Conservation (phyloP, 2,888 invertebrate species). For the Pseudococcus jackbeardsleyi region DNA sequence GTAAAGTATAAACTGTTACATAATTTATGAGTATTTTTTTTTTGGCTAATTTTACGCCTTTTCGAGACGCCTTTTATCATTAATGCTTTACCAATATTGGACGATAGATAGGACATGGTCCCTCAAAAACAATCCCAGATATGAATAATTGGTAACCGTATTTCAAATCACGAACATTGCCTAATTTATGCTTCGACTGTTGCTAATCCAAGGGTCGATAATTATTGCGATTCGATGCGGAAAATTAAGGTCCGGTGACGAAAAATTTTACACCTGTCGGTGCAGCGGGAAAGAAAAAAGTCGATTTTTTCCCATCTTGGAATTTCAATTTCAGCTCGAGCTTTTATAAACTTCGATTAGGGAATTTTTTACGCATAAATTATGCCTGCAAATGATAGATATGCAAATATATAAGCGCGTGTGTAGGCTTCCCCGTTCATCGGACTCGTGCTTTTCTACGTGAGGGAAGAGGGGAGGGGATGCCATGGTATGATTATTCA, state of each 20-base stretch:
- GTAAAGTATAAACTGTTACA: background rate
- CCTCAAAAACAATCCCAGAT: background rate
- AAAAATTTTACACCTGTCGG: background rate
- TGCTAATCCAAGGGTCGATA: background rate
- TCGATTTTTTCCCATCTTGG: background rate
- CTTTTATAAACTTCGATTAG: background rate
- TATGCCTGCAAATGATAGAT: background rate
- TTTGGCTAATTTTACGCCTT: background rate
- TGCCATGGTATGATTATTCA: background rate
- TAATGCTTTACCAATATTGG: background rate
- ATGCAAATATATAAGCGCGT: background rate
- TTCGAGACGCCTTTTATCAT: background rate
- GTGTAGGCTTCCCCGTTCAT: background rate
- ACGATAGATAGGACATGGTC: background rate
- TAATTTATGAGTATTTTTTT: conserved; percentile 6
- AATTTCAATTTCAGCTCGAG: conserved; percentile 11
- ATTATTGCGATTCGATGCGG: background rate
- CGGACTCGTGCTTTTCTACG: background rate
- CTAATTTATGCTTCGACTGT: background rate
- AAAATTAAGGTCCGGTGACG: background rate
- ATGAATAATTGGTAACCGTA: background rate
- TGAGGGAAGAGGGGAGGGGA: no score
- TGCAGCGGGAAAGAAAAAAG: background rate
- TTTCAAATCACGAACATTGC: background rate
- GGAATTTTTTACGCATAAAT: background rate